Conservation (phyloP, 2,113 vertebrate genomes). For the Scortum barcoo region DNA sequence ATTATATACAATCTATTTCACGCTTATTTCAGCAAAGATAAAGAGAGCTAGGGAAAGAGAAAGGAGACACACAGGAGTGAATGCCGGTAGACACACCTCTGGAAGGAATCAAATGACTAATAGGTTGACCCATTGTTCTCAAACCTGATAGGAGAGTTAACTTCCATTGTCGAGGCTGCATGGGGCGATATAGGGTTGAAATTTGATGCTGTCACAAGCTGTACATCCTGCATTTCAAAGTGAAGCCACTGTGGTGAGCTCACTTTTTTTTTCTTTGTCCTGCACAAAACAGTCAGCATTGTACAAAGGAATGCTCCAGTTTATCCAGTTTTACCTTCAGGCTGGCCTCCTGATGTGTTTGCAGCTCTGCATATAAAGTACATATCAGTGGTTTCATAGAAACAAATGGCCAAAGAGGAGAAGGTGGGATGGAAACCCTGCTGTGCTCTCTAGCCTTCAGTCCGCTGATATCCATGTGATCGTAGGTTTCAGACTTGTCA, state of each 20-base stretch:
- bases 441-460: background rate
- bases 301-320: too few species aligned
- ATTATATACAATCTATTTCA: background rate
- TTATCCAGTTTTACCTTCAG: too few species aligned
- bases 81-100: background rate
- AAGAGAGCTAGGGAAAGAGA: background rate
- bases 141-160: background rate
- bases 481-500: background rate
- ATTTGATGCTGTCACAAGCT: too few species aligned
- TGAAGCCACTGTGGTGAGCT: too few species aligned
- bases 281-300: too few species aligned
- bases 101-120: background rate
- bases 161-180: too few species aligned
- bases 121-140: background rate
- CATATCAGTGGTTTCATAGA: background rate
- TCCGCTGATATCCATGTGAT: background rate
- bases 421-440: background rate
- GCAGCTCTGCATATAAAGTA: too few species aligned
- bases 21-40: background rate
- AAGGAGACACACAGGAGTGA: background rate
- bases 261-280: too few species aligned
- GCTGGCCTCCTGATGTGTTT: too few species aligned
- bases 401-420: background rate
- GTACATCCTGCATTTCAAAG: too few species aligned
- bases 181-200: too few species aligned